Evolutionary conservation across 2,797 vertebrate species (phyloP), one percentile per base, ranked within the genome.

Genomic region (Chelon auratus): DNA sequence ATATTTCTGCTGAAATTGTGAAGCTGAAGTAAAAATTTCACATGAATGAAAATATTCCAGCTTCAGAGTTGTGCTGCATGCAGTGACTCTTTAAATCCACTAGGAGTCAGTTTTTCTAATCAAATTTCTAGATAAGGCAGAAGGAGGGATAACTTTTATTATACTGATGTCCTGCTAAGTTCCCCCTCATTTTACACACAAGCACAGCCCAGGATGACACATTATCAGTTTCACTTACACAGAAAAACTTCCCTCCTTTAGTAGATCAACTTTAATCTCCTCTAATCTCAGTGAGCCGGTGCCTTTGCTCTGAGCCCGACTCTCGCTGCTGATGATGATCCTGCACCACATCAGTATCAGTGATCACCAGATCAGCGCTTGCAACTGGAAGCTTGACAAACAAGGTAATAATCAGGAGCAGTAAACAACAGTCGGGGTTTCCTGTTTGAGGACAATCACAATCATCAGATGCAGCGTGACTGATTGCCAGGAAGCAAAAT

Each of bases 321-420:
- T 72, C 50, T 90, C 81, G 83, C 87, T 91, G 87, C 87, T 80
- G 67, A 71, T 80, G 67, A 71, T 80, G 74, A 71, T 76, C 22
- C 24, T 17, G 22, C 54, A 45, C 47, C 0, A 13, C 3, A 17
- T 33, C 13, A 45, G 62, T 53, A 62, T 80, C 15, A 37, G 51
- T 61, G 58, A 79, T 88, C 59, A 81, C 14, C 9, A 83, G 42
- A 77, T 77, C 81, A 11, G 57, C 83, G 87, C 82, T 91, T 92
- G 89, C 91, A 88, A 88, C 85, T 82, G 61, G 18, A 76, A 52
- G 76, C 81, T 76, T 78, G 60, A 93, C 76, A 93, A 94, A 94
- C 92, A 94, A 87, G 70, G 77, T 82, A 79, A 90, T 94, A 84
- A 87, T 86, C 92, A 95, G 39, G 71, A 52, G 67, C 48, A 7